Percentiles rank a stretch among this genome's conserved stretches.
phyloP scores from a whole-genome alignment of 53 echinoderm and acorn worm genomes.

The Zoroaster sp. region DNA sequence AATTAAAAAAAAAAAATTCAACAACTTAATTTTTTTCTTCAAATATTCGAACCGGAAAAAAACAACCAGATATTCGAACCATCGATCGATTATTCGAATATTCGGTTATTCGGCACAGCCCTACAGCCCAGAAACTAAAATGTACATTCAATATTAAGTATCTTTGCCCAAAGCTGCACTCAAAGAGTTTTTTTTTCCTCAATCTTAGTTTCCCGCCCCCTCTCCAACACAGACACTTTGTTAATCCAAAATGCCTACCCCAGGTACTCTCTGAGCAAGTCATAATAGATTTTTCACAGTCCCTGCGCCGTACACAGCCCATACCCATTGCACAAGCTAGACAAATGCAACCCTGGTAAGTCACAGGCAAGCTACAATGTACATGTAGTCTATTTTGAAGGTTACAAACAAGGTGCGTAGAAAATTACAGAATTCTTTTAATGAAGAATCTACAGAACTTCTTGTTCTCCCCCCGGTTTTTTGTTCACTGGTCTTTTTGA shows the following conservation, averaged over 20 bases:
- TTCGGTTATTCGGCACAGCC: no score
- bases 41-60: no score
- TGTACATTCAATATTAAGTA: no score
- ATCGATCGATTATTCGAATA: no score
- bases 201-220: neutral
- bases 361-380: no score
- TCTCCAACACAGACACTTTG: neutral
- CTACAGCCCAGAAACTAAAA: no score
- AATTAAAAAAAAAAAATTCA: no score
- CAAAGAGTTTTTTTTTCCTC: neutral
- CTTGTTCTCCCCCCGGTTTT: neutral
- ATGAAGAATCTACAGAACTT: neutral
- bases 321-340: neutral
- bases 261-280: neutral
- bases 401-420: no score
- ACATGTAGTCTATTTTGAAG: neutral
- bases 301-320: neutral
- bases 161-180: neutral
- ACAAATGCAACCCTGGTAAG: neutral
- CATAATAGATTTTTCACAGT: neutral
- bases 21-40: no score
- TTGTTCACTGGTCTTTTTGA: neutral
- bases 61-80: no score
- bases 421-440: neutral
- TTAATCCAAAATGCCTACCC: no score